Conservation (phyloP, 2,113 vertebrate species). For the Prietella phreatophila region DNA sequence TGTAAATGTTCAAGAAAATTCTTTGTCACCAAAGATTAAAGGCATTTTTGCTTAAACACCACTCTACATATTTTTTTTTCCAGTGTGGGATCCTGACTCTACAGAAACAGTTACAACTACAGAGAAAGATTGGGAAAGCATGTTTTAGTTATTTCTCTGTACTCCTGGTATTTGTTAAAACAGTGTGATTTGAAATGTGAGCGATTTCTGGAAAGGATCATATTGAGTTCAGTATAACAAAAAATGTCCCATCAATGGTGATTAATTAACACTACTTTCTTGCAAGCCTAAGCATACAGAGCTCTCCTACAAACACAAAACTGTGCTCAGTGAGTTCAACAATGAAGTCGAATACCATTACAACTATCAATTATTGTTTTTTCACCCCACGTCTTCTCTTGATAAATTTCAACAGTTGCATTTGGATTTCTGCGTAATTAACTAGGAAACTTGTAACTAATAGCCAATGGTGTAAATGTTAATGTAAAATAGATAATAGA, state of each 20-base stretch:
- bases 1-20: neutral
- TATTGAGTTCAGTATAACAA: neutral
- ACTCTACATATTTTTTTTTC: too few species aligned
- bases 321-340: neutral
- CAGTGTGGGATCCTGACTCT: neutral
- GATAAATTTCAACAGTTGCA: neutral
- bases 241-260: neutral
- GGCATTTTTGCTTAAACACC: neutral
- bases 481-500: neutral
- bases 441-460: neutral
- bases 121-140: neutral
- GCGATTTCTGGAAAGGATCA: slow-evolving; percentile 29
- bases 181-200: slow-evolving; percentile 13
- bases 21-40: neutral
- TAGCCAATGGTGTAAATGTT: neutral
- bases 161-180: slow-evolving; percentile 24
- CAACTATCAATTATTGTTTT: neutral
- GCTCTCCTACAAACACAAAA: neutral
- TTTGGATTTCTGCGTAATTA: neutral
- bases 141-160: neutral
- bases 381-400: neutral
- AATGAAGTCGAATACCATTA: neutral
- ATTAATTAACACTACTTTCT: slow-evolving; percentile 16
- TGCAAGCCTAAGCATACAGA: neutral
- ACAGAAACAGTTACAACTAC: neutral